Base-by-base conservation (phyloP, 2,113 vertebrate genomes). In the Mystacornis crossleyi region DNA sequence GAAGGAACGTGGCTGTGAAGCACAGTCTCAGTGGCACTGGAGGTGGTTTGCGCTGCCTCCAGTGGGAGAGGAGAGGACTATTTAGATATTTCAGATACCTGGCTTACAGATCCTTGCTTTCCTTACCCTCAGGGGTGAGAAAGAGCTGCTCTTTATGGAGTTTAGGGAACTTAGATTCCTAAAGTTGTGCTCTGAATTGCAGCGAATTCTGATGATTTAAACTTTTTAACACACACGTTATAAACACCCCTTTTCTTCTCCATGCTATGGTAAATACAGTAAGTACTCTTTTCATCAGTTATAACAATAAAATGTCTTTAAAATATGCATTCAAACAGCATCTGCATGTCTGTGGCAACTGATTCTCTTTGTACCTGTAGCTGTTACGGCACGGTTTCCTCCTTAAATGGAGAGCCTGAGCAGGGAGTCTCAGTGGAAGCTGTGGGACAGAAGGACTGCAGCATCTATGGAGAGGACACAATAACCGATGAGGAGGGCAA, bases 321-420 rank as follows among this genome's bases (percentile, higher is more conserved):
- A 93, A 90, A 47, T 25, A 4, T 14, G 2, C 11, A n/a, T 65
- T 61, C n/a, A 66, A 90, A 10, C 12, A 78, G 38, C 38, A 73
- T 61, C 38, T 72, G 26, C 47, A 29, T 12, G 43, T 34, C 24
- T 83, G 28, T 60, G 57, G 38, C 61, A 71, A 53, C 20, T 73
- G 69, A 1, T 89, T 90, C n/a, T 77, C 24, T 94, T 55, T 50
- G 12, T 40, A 25, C 40, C 18, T 87, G 9, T 80, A 99, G 99
- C 96, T 99, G 99, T 97, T 99, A 99, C 0, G 99, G 99, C 47
- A 98, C 98, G 1, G 99, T 99, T 85, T 99, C 98, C 54, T 99
- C 99, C 73, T 96, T 99, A 87, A 99, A 99, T 4, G 99, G 99
- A 25, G 99, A 99, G 33, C 99, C 99, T 1, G 99, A 99, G 91